Evolutionary conservation across 2,888 invertebrate genomes (phyloP).

Genomic region (Spodoptera picta): DNA sequence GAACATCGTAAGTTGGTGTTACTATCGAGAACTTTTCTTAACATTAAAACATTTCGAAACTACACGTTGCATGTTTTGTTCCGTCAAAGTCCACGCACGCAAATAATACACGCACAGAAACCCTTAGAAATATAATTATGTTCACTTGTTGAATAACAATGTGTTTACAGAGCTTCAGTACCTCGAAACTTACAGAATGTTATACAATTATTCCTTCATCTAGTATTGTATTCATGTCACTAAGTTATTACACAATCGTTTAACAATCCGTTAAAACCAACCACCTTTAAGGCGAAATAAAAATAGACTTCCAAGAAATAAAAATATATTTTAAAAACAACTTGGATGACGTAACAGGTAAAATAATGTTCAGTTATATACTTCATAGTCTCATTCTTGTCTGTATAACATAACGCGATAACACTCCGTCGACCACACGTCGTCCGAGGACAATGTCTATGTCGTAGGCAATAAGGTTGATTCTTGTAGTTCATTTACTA

Average conservation of each 20-base stretch:
- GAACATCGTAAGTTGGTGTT: no score
- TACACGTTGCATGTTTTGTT: slow-evolving; percentile 29
- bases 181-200: slow-evolving; percentile 19
- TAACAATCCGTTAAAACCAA: slow-evolving; percentile 48
- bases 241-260: slow-evolving; percentile 21
- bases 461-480: slow-evolving; percentile 11
- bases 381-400: slow-evolving; percentile 33
- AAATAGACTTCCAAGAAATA: slow-evolving; percentile 47
- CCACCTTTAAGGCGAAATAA: slow-evolving; percentile 40
- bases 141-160: slow-evolving; percentile 13
- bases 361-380: slow-evolving; percentile 32
- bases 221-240: slow-evolving; percentile 9
- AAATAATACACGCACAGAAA: slow-evolving; percentile 38
- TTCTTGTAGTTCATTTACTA: no score
- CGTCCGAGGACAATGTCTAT: slow-evolving; percentile 2
- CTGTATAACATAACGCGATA: slow-evolving; percentile 30
- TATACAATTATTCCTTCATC: slow-evolving; percentile 34
- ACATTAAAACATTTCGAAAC: slow-evolving; percentile 19
- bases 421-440: slow-evolving; percentile 15
- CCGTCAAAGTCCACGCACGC: slow-evolving; percentile 23
- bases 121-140: slow-evolving; percentile 26
- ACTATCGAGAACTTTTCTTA: slow-evolving; percentile 15
- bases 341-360: slow-evolving; percentile 44
- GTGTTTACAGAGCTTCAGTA: slow-evolving; percentile 20
- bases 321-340: slow-evolving; percentile 44